Evolutionary conservation across 2,888 invertebrate species (phyloP).

Genomic region (Netelia virgata): DNA sequence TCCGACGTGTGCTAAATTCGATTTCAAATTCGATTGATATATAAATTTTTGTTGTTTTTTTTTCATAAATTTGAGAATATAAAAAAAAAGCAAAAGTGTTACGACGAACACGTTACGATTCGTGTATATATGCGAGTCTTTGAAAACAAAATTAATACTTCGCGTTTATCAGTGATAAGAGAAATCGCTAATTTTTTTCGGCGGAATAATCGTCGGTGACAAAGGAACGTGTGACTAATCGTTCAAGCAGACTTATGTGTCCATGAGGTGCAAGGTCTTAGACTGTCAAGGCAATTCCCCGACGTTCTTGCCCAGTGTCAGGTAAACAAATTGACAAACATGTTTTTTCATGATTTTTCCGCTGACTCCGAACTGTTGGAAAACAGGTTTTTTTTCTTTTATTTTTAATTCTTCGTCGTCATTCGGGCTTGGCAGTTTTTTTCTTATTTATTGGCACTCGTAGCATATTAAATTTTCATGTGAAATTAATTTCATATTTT

Average conservation of each 20-base stretch:
- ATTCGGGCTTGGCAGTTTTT: conserved; percentile 7
- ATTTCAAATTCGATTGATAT: conserved; percentile 47
- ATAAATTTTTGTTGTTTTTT: too few relatives aligned
- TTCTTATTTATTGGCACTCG: not conserved
- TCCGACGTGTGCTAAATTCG: conserved; percentile 61
- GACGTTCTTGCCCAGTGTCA: conserved; percentile 82
- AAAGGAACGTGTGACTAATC: conserved; percentile 57
- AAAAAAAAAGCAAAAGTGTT: too few relatives aligned
- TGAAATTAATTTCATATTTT: conserved; percentile 29
- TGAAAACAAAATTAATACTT: conserved; percentile 22
- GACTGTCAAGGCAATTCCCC: conserved; percentile 84
- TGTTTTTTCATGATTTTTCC: conserved; percentile 24
- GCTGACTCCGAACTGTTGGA: not conserved
- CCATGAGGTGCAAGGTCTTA: conserved; percentile 84
- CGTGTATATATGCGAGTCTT: not conserved
- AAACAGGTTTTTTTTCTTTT: conserved; percentile 68
- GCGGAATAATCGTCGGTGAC: conserved; percentile 34
- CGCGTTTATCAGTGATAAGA: not conserved
- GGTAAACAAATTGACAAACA: conserved; percentile 74
- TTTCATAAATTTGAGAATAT: too few relatives aligned
- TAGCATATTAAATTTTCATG: conserved; percentile 3
- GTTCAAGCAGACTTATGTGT: conserved; percentile 80
- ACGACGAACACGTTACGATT: too few relatives aligned
- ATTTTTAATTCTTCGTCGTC: not conserved
- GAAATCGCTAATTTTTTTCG: not conserved